phyloP scores from a whole-genome alignment of 1,140 invertebrate species.

The Musca vetustissima region DNA sequence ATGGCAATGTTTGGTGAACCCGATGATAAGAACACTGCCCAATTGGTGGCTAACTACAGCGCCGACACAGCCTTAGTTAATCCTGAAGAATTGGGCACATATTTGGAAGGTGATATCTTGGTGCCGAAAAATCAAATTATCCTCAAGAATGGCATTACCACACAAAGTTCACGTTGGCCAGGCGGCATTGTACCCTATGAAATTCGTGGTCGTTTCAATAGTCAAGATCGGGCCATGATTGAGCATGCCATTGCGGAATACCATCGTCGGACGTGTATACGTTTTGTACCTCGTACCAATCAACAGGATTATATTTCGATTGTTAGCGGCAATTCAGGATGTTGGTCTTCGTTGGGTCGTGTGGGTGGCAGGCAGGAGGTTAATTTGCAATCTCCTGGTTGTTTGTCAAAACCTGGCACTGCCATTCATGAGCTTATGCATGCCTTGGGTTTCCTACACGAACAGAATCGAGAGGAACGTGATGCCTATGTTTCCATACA shows the following conservation, averaged over 20 bases:
- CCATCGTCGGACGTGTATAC: conserved; percentile 71
- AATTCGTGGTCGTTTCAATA: conserved; percentile 64
- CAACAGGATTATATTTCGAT: conserved; percentile 72
- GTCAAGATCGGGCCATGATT: conserved; percentile 57
- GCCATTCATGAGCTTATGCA: conserved; percentile 84
- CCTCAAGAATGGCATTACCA: conserved; percentile 64
- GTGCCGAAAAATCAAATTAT: conserved; percentile 58
- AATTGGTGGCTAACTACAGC: conserved; percentile 62
- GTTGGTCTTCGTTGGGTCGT: conserved; percentile 78
- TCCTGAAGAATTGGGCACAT: conserved; percentile 75
- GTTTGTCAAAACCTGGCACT: conserved; percentile 71
- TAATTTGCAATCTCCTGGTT: conserved; percentile 74
- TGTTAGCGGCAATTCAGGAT: conserved; percentile 69
- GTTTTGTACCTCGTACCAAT: conserved; percentile 65
- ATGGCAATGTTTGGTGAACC: conserved; percentile 40
- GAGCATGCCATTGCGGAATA: conserved; percentile 67
- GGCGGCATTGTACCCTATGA: conserved; percentile 70
- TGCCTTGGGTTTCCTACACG: conserved; percentile 81
- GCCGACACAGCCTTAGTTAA: conserved; percentile 60
- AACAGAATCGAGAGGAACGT: conserved; percentile 79
- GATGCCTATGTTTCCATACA: conserved; percentile 73
- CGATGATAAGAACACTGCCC: conserved; percentile 49
- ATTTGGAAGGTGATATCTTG: conserved; percentile 74
- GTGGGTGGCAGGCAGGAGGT: conserved; percentile 67
- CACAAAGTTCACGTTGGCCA: conserved; percentile 64